Conservation (phyloP, 2,888 invertebrate species). For the Tenthredo distinguenda region DNA sequence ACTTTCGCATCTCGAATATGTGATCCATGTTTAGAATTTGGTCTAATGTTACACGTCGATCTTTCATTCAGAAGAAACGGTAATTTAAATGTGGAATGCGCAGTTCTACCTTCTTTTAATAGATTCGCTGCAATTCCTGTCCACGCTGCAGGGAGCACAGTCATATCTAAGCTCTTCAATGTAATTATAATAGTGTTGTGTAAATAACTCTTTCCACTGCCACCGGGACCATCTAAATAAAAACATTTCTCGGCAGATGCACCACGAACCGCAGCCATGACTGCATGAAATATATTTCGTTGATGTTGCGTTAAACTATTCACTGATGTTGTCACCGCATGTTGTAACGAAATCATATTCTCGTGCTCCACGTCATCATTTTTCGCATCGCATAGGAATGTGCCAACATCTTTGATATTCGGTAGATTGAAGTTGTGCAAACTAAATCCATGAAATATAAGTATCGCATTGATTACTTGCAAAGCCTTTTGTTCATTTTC, state of each 20-base stretch:
- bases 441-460: background rate
- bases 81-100: slow-evolving; percentile 46
- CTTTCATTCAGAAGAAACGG: slow-evolving; percentile 39
- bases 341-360: background rate
- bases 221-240: slow-evolving; percentile 61
- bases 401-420: background rate
- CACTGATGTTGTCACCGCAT: background rate
- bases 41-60: slow-evolving; percentile 48
- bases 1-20: slow-evolving; percentile 49
- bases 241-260: slow-evolving; percentile 54
- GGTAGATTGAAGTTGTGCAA: background rate
- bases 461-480: background rate
- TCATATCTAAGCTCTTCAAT: background rate
- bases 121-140: slow-evolving; percentile 1
- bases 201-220: slow-evolving; percentile 68
- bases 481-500: background rate
- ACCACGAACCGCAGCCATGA: background rate
- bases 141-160: background rate
- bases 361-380: background rate
- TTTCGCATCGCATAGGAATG: background rate
- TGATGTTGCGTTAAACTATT: slow-evolving; percentile 10
- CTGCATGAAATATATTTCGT: background rate
- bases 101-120: background rate
- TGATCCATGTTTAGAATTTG: slow-evolving; percentile 36
- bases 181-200: slow-evolving; percentile 60